Evolutionary conservation across 2,797 vertebrate genomes (phyloP), one percentile per base, ranked within the genome.

Genomic region (Fundulus diaphanus): DNA sequence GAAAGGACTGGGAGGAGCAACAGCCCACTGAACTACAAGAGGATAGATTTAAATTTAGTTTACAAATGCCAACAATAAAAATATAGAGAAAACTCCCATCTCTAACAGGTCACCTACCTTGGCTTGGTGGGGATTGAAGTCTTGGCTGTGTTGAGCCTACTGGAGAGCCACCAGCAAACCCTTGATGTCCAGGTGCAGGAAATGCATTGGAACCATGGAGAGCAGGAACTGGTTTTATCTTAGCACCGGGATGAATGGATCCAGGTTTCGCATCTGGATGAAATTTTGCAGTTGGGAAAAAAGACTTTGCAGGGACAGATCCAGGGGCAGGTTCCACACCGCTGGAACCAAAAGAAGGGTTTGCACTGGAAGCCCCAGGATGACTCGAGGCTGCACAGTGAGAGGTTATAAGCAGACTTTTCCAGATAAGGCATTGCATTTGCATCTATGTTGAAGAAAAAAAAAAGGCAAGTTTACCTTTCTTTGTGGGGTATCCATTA

Each of bases 101-200:
- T 42, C 44, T 37, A 33, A 2, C 0, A n/a, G 11, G 3, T 42
- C 22, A 59, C 33, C 71, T 81, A 86, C 81, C 75, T 69, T 37
- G n/a, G 0, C 0, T 1, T 51, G 49, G 61, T 44, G 24, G 22
- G 27, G 11, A 18, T 33, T 65, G 73, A 35, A 42, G 22, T 49
- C 33, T 1, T 3, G 0, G 24, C 0, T n/a, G 24, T 1, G 22
- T 3, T 33, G 12, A 67, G 16, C 24, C 65, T n/a, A 27, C 13
- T 27, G 40, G 15, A 29, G 44, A 51, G 12, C 0, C 29, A 56
- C 42, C 22, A 29, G 15, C 4, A 16, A 0, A 16, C 5, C 29
- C 27, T 7, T 27, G 7, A 40, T 12, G 7, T 1, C 9, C 51
- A 48, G 68, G 76, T 9, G 13, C 56, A 69, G 51, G 4, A 11